phyloP scores from a whole-genome alignment of 2,888 invertebrate species.

The Synanthedon myopaeformis region DNA sequence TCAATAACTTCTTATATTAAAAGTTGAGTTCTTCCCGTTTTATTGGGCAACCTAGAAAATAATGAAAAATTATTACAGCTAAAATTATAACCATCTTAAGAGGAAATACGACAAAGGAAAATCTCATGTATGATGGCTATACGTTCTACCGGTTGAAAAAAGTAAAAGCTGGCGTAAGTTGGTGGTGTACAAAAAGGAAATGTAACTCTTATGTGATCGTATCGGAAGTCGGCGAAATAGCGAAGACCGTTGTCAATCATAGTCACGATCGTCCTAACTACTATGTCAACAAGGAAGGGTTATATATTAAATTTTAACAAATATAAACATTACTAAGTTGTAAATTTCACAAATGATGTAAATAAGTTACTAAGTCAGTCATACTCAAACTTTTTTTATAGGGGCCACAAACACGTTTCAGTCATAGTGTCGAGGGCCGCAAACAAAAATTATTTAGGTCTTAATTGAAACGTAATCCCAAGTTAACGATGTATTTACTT shows the following conservation, averaged over 20 bases:
- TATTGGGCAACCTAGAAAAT: no score
- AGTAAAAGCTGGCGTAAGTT: background rate
- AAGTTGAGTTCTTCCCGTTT: no score
- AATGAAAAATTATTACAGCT: background rate
- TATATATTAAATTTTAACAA: background rate
- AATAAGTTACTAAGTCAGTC: no score
- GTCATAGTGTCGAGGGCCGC: no score
- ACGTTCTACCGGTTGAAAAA: background rate
- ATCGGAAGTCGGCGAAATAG: background rate
- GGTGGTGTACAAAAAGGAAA: background rate
- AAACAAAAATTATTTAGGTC: no score
- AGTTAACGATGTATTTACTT: no score
- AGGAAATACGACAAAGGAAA: background rate
- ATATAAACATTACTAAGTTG: no score
- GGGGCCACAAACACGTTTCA: no score
- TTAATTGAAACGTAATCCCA: no score
- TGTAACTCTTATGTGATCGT: background rate
- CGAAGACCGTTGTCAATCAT: background rate
- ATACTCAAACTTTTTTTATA: no score
- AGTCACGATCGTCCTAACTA: background rate
- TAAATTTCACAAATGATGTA: no score
- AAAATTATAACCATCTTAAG: background rate
- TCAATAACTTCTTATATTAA: no score
- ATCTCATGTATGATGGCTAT: background rate
- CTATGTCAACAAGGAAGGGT: background rate